Evolutionary conservation across 1,140 invertebrate species (phyloP), one percentile per base, ranked within the genome.

Genomic region (Ceratosolen fusciceps): DNA sequence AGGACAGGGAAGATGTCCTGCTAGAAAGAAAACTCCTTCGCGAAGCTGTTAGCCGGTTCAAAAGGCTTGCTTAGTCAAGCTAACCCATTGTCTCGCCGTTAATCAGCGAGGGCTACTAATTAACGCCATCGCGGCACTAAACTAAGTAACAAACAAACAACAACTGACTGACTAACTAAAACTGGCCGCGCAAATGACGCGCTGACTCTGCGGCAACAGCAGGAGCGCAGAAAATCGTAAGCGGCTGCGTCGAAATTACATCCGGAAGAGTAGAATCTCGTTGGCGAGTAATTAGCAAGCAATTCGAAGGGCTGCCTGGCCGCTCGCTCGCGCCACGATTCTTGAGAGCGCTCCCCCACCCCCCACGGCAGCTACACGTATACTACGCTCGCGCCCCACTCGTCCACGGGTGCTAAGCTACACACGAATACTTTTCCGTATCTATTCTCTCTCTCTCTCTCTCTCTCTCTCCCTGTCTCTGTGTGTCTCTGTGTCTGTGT

Each of bases 11-110:
- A n/a, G n/a, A n/a, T n/a, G n/a, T n/a, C n/a, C n/a, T n/a, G n/a
- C n/a, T n/a, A n/a, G n/a, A n/a, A n/a, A n/a, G n/a, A n/a, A 79
- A 82, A 74, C 79, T 80, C 79, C 60, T 76, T n/a, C 31, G 1
- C 2, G 14, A 2, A 24, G 31, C 65, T 80, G 74, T 24, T 80
- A 21, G 67, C 79, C 79, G 52, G 1, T 56, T 26, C n/a, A 0
- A 2, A 21, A 21, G 37, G 47, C 74, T 80, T 68, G 79, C 74
- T 80, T 72, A 77, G 79, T 62, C 47, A 81, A 85, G 85, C 83
- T 82, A 85, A 58, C 85, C 87, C 84, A 88, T 88, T 89, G 87
- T 89, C 85, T 85, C 77, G 82, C 81, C 82, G 85, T 84, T 89
- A 87, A 88, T 88, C 87, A 86, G 81, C 84, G 78, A 84, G 77